phyloP scores from a whole-genome alignment of 2,888 invertebrate species.

The Meta bourneti region DNA sequence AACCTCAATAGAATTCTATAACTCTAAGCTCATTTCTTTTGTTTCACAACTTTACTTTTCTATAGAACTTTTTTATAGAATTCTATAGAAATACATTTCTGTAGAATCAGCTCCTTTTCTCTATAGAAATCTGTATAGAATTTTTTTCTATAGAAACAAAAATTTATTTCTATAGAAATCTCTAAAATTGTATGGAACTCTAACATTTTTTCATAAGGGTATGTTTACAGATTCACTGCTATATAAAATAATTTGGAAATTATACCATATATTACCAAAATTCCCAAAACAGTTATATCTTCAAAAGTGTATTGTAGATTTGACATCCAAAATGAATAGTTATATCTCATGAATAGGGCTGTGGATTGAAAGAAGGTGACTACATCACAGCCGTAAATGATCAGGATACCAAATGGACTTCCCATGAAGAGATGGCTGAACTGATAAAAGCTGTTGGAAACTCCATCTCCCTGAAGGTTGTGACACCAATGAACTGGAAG shows the following conservation, averaged over 20 bases:
- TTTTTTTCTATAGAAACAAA: too few relatives aligned
- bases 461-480: slow-evolving; percentile 89
- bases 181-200: neutral
- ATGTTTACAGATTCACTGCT: neutral
- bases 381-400: slow-evolving; percentile 94
- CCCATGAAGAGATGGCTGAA: slow-evolving; percentile 93
- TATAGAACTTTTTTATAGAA: too few relatives aligned
- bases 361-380: slow-evolving; percentile 94
- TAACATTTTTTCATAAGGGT: neutral
- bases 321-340: too few relatives aligned
- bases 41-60: too few relatives aligned
- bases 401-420: slow-evolving; percentile 94
- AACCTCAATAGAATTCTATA: too few relatives aligned
- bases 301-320: too few relatives aligned
- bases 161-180: neutral
- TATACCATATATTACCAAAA: neutral
- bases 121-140: too few relatives aligned
- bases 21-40: too few relatives aligned
- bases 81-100: neutral
- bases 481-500: slow-evolving; percentile 85
- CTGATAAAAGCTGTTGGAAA: slow-evolving; percentile 90
- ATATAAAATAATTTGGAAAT: neutral
- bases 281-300: too few relatives aligned
- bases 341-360: slow-evolving; percentile 22
- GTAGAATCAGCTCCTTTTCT: too few relatives aligned